Base-by-base conservation (phyloP, 2,113 vertebrate species). In the Zeus faber region DNA sequence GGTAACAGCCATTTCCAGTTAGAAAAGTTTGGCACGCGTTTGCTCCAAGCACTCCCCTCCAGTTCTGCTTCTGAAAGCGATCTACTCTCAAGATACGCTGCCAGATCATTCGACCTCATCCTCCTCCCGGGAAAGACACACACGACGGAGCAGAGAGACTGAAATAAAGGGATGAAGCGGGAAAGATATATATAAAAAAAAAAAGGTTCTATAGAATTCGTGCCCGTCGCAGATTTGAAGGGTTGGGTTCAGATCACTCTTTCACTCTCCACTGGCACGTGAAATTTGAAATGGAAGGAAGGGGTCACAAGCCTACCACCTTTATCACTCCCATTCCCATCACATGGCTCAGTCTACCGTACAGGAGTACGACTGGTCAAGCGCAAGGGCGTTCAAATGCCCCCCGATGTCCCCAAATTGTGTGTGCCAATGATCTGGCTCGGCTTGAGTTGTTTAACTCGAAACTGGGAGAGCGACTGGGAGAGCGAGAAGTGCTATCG, bases 381-480 rank as follows among this genome's bases (percentile, higher is more conserved):
- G n/a, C n/a, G 26, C 8, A 29, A 5, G 26, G 26, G 37, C 16
- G 5, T 18, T 56, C 24, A 46, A 31, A 44, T 31, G 47, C 46
- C 68, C 41, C 71, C n/a, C 53, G 57, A 49, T 67, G 48, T 52
- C n/a, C 54, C 44, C 1, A 66, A 39, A 60, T 8, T 6, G 41
- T 27, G 22, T 51, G 31, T 17, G 23, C 59, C 5, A 11, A 1
- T 56, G 10, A 56, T 26, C 5, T 5, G 17, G 20, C 49, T 59
- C 43, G 50, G 57, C 35, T 55, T 6, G 54, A 25, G 46, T 50
- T 60, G 49, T 21, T 60, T 22, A 72, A 47, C 33, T 61, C 55
- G 40, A 76, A 67, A 77, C 43, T 72, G 33, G 67, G 65, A 72
- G 5, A 0, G 46, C 6, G 39, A n/a, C 5, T 2, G 49, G n/a